Base-by-base conservation (phyloP, 2,797 vertebrate species). In the Pseudomugil tenellus region DNA sequence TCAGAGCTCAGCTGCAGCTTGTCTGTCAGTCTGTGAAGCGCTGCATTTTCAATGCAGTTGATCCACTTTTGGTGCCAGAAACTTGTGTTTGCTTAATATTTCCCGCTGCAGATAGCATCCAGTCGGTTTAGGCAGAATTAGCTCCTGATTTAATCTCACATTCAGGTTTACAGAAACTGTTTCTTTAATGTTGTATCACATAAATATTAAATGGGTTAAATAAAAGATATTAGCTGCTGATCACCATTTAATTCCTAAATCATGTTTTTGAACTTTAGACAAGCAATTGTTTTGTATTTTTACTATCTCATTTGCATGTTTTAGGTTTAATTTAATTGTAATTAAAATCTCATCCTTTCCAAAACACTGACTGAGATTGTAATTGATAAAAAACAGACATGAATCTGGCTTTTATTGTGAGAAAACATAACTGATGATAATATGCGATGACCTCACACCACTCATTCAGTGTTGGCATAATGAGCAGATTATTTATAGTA, bases 401-500 rank as follows among this genome's bases (percentile, higher is more conserved):
- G 0, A 62, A 65, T 59, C 32, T 23, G 55, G 70, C 35, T 26
- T 14, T 34, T 25, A 41, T 11, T 60, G 31, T 64, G 58, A 63
- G 69, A 71, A 37, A 54, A 1, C 48, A 26, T 6, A 51, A 10
- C 51, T 68, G 46, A 70, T 4, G 26, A 52, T 14, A 39, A 32
- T 23, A 61, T 23, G 43, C 1, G 23, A 60, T 59, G 46, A 29
- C 19, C 37, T 43, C 16, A 16, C 29, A 6, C 28, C 52, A 29
- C 26, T 70, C 32, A 67, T 35, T 64, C 59, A 69, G 52, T 23
- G 19, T 26, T 13, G 52, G 55, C 35, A 13, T 61, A 74, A 75
- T 70, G 63, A 61, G 51, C 51, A 74, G 43, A 70, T 83, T 72
- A 66, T 70, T 52, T 54, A 60, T 65, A 78, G 25, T 60, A 63